A percentile compares a stretch with the other conserved stretches of the same genome.
Evolutionary conservation across 2,797 vertebrate genomes (phyloP).

Genomic region (Cuculus canorus): DNA sequence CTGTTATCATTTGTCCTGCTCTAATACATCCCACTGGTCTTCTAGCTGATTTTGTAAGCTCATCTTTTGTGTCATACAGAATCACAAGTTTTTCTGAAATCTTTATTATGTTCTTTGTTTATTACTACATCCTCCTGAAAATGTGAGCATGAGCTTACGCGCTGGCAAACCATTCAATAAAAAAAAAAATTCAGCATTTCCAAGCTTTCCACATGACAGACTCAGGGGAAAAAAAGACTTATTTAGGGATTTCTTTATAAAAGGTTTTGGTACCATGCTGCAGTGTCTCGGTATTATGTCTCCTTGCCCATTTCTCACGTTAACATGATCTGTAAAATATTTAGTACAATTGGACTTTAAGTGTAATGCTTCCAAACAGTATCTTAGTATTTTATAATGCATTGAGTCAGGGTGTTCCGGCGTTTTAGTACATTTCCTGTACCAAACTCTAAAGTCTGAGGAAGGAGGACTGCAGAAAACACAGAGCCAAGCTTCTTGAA

Average conservation of each 20-base stretch:
- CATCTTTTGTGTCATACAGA: background rate
- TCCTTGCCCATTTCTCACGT: background rate
- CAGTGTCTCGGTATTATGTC: background rate
- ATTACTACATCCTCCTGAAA: slow-evolving; percentile 12
- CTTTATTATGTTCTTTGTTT: background rate
- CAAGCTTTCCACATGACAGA: background rate
- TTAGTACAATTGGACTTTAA: background rate
- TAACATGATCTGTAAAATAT: background rate
- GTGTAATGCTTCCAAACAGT: background rate
- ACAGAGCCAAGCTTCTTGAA: background rate
- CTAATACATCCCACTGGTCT: background rate
- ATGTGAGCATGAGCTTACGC: background rate
- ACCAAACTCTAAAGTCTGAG: background rate
- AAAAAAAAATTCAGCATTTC: background rate
- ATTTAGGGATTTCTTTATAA: background rate
- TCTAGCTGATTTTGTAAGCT: slow-evolving; percentile 25
- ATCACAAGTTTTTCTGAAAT: slow-evolving; percentile 47
- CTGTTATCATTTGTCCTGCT: background rate
- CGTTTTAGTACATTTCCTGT: background rate
- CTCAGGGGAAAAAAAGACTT: background rate
- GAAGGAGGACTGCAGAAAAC: background rate
- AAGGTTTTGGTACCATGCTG: background rate
- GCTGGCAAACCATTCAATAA: background rate
- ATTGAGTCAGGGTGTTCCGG: background rate
- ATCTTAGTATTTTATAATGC: background rate